A percentile compares a stretch with the other conserved stretches of the same genome.
phyloP scores from a whole-genome alignment of 2,797 vertebrate genomes.

The Sebastiscus albofasciatus region DNA sequence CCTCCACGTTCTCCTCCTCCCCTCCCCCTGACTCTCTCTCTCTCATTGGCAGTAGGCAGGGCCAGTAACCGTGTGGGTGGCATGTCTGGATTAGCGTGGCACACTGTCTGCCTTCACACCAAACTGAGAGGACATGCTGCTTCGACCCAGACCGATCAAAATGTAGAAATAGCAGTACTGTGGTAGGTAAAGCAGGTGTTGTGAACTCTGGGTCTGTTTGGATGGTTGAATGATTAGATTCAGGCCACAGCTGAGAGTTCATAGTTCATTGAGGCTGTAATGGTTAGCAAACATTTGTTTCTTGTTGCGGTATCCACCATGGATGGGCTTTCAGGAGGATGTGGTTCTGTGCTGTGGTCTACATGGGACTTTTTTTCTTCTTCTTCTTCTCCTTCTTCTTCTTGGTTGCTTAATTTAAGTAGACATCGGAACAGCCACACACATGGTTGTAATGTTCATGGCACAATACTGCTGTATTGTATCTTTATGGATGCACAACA shows the following conservation, averaged over 20 bases:
- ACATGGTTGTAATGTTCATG: not conserved
- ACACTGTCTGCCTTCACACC: constrained; percentile 52
- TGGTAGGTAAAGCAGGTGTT: constrained; percentile 28
- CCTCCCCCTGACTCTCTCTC: constrained; percentile 41
- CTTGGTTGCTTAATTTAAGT: not conserved
- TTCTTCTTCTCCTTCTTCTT: not conserved
- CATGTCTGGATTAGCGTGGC: constrained; percentile 70
- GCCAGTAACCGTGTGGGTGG: constrained; percentile 65
- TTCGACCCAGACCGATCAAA: constrained; percentile 35
- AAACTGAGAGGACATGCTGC: constrained; percentile 37
- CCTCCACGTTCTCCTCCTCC: constrained; percentile 37
- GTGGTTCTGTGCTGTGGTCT: constrained; percentile 8
- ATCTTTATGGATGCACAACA: not conserved
- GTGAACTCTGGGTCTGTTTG: not conserved
- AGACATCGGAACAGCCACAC: not conserved
- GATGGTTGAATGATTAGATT: constrained; percentile 4
- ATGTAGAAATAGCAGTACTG: constrained; percentile 32
- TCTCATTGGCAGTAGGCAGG: constrained; percentile 54
- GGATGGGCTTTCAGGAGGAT: constrained; percentile 22
- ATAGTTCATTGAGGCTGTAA: not conserved
- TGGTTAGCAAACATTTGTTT: constrained; percentile 30
- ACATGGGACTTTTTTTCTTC: not conserved
- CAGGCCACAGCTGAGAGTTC: constrained; percentile 2
- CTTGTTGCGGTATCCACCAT: not conserved
- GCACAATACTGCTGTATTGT: not conserved